A percentile compares a stretch with the other conserved stretches of the same genome.
These are phyloP conservation scores for Nothoprocta perdicaria DNA, from an alignment of 2,113 vertebrate genomes.

Conservation along the genomic window DNA sequence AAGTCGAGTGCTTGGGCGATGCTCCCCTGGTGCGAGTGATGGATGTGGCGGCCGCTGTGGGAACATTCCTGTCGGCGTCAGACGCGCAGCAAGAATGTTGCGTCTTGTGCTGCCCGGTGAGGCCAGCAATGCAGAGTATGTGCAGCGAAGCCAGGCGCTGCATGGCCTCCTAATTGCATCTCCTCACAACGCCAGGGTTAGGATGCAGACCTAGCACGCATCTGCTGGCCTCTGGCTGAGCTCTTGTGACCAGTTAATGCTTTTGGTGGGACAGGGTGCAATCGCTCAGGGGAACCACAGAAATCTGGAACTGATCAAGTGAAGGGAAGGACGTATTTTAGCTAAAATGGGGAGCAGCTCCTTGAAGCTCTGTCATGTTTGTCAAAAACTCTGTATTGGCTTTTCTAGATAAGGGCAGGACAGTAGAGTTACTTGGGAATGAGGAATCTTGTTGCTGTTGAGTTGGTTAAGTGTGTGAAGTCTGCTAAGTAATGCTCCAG, in stretches of 20 bases:
- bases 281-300: background rate
- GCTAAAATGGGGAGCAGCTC: background rate
- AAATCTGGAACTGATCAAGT: background rate
- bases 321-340: constrained; percentile 16
- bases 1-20: background rate
- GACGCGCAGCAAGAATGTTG: constrained; percentile 21
- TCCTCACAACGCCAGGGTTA: background rate
- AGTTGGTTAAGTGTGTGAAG: background rate
- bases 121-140: background rate
- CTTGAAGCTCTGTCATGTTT: background rate
- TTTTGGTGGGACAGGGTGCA: background rate
- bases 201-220: background rate
- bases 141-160: background rate
- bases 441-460: background rate
- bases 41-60: constrained; percentile 41
- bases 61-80: constrained; percentile 52
- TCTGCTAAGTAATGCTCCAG: background rate
- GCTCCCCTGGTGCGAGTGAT: background rate
- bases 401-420: background rate
- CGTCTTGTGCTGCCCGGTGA: background rate
- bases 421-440: background rate
- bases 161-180: background rate
- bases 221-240: background rate
- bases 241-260: background rate
- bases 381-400: background rate